phyloP scores from a whole-genome alignment of 2,888 invertebrate species.

The Cryptocheilus praepositus region DNA sequence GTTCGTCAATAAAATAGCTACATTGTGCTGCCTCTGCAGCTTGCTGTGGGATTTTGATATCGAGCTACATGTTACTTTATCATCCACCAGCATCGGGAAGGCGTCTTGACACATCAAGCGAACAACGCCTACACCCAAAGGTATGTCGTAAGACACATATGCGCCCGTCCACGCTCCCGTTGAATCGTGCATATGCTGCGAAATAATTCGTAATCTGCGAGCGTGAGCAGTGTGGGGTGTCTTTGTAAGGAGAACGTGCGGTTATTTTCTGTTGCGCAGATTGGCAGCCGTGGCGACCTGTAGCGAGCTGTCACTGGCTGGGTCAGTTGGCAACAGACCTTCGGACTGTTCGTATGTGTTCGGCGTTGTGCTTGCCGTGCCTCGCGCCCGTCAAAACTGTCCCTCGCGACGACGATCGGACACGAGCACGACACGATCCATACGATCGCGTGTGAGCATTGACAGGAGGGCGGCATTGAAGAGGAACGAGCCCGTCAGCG shows the following conservation, averaged over 20 bases:
- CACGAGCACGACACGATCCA: conserved; percentile 1
- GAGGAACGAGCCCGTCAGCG: conserved; percentile 37
- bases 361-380: neutral
- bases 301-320: conserved; percentile 62
- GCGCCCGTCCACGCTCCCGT: neutral
- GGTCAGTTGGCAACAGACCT: conserved; percentile 74
- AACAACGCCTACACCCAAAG: too few relatives aligned
- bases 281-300: conserved; percentile 49
- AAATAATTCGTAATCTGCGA: too few relatives aligned
- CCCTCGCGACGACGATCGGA: neutral
- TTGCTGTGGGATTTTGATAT: too few relatives aligned
- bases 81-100: too few relatives aligned
- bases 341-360: conserved; percentile 54
- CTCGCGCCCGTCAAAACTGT: conserved; percentile 6
- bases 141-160: neutral
- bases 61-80: too few relatives aligned
- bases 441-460: conserved; percentile 2
- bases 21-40: too few relatives aligned
- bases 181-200: neutral
- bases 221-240: too few relatives aligned
- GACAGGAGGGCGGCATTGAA: neutral
- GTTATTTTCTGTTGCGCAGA: conserved; percentile 21
- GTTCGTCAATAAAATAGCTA: too few relatives aligned
- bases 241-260: neutral
- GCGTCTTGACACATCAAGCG: too few relatives aligned